Evolutionary conservation across 2,888 invertebrate species (phyloP).

Genomic region (Lathronympha strigana): DNA sequence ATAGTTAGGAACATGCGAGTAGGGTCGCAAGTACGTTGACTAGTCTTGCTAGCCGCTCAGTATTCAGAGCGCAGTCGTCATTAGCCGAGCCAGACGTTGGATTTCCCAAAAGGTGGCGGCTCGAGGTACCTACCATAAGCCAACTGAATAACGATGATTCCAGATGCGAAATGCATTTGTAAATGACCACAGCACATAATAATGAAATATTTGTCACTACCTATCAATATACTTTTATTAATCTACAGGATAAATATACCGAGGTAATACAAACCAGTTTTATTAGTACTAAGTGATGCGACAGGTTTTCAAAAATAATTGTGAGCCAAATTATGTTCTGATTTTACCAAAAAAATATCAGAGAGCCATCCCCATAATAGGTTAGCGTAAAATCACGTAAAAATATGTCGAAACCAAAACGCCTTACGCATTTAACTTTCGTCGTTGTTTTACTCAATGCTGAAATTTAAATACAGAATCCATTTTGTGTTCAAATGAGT

Average conservation of each 20-base stretch:
- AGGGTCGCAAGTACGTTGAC: conserved; percentile 45
- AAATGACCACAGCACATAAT: conserved; percentile 49
- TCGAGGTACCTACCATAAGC: conserved; percentile 60
- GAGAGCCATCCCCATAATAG: too few relatives aligned
- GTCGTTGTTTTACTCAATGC: conserved; percentile 80
- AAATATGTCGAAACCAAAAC: conserved; percentile 59
- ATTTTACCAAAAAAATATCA: conserved; percentile 8
- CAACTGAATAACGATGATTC: conserved; percentile 75
- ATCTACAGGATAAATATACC: too few relatives aligned
- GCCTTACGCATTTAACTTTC: conserved; percentile 77
- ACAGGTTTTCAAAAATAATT: too few relatives aligned
- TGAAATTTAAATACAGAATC: conserved; percentile 84
- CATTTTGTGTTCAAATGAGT: conserved; percentile 85
- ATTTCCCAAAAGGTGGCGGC: conserved; percentile 71
- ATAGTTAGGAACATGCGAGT: conserved; percentile 11
- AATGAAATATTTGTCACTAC: too few relatives aligned
- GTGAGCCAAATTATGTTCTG: background rate
- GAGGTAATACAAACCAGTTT: too few relatives aligned
- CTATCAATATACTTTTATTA: too few relatives aligned
- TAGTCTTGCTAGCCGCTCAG: conserved; percentile 59
- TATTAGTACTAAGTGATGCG: too few relatives aligned
- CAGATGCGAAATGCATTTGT: conserved; percentile 59
- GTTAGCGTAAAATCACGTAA: too few relatives aligned
- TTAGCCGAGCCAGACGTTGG: conserved; percentile 76
- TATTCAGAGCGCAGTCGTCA: conserved; percentile 76